These are phyloP conservation scores for Watsonalla cultraria DNA, from an alignment of 2,888 invertebrate genomes.

Conservation along the genomic window DNA sequence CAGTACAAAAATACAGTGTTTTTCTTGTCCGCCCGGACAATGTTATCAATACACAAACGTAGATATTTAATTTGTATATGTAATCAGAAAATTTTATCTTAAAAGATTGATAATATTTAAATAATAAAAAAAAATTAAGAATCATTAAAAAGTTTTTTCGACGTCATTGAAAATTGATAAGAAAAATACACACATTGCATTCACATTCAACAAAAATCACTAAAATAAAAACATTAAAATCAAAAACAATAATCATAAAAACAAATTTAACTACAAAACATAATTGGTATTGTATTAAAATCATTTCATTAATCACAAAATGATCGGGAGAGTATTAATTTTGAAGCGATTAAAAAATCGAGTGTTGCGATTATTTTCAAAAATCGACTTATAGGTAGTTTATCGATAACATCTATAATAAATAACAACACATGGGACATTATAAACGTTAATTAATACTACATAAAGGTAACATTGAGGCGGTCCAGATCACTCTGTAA, in stretches of 20 bases:
- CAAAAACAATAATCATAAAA: background rate
- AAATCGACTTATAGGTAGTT: background rate
- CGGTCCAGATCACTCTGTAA: constrained; percentile 5
- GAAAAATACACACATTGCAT: background rate
- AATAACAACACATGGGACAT: background rate
- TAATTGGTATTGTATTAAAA: background rate
- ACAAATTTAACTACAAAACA: constrained; percentile 1
- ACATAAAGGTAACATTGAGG: constrained; percentile 20
- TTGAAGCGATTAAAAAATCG: background rate
- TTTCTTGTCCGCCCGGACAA: too few species aligned
- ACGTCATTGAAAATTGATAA: too few species aligned
- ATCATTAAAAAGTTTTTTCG: too few species aligned
- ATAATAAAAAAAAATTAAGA: too few species aligned
- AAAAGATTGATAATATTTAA: too few species aligned
- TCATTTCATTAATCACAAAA: background rate
- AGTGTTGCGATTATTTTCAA: too few species aligned
- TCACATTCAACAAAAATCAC: background rate
- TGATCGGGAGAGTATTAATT: background rate
- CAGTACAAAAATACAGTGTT: too few species aligned
- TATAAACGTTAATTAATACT: constrained; percentile 20
- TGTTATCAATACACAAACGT: too few species aligned
- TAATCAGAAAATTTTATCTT: too few species aligned
- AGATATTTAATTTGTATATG: too few species aligned
- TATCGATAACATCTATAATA: background rate
- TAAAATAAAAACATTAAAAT: background rate